A percentile compares a stretch with the other conserved stretches of the same genome.
These are phyloP conservation scores for Pemphigus obesinymphae DNA, from an alignment of 1,140 invertebrate species.

Conservation along the genomic window DNA sequence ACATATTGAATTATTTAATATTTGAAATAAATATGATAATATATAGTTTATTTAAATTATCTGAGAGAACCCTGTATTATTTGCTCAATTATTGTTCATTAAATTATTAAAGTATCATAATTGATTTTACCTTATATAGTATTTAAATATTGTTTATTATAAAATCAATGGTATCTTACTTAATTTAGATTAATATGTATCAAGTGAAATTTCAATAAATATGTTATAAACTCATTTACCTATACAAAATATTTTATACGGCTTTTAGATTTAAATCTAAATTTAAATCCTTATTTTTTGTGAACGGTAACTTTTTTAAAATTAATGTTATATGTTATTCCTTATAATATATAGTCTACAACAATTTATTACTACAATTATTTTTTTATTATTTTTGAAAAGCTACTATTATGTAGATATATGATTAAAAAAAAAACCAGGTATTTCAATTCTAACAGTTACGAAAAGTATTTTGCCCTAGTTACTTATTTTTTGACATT, in stretches of 20 bases:
- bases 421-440: background rate
- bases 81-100: slow-evolving; percentile 8
- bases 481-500: background rate
- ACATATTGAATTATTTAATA: background rate
- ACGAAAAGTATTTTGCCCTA: background rate
- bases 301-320: too few relatives aligned
- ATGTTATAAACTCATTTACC: background rate
- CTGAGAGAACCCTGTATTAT: background rate
- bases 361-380: too few relatives aligned
- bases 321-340: too few relatives aligned
- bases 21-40: background rate
- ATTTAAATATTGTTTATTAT: background rate
- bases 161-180: background rate
- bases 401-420: background rate
- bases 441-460: background rate
- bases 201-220: background rate
- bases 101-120: too few relatives aligned
- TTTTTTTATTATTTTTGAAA: background rate
- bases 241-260: background rate
- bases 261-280: background rate
- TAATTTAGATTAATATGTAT: background rate
- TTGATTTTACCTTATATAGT: too few relatives aligned
- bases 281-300: background rate
- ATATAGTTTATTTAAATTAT: background rate
- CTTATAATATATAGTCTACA: too few relatives aligned